A percentile compares a stretch with the other conserved stretches of the same genome.
Evolutionary conservation across 2,113 vertebrate genomes (phyloP).

Genomic region (Picathartes gymnocephalus): DNA sequence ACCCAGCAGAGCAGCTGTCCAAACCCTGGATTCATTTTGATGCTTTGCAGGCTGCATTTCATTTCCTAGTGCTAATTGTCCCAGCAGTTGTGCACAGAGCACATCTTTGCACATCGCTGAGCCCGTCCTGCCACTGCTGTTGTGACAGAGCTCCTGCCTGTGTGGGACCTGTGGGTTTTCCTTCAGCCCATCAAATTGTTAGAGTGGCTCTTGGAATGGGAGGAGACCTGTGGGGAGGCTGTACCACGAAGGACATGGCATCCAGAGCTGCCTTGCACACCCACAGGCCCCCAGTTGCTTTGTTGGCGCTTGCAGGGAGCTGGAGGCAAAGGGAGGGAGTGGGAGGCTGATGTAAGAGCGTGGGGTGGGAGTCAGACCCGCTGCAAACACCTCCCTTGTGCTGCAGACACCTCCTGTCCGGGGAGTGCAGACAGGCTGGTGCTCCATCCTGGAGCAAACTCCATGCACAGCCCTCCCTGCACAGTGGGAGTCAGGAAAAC

Average conservation of each 20-base stretch:
- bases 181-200: neutral
- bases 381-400: neutral
- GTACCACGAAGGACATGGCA: rapidly evolving
- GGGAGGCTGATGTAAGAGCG: neutral
- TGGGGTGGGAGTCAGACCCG: neutral
- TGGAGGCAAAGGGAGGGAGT: neutral
- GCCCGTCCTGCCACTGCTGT: rapidly evolving
- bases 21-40: neutral
- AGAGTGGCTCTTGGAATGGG: neutral
- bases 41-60: neutral
- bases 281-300: neutral
- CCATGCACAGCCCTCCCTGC: neutral
- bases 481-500: rapidly evolving
- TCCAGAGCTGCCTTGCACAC: neutral
- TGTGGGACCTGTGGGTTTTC: neutral
- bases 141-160: rapidly evolving
- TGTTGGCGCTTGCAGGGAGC: neutral
- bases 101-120: rapidly evolving
- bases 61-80: neutral
- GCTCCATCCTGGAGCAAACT: neutral
- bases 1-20: neutral
- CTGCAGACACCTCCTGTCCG: neutral
- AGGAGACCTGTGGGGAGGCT: neutral
- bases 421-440: too few relatives aligned
- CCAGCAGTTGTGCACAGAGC: neutral